These are phyloP conservation scores for Tapera naevia DNA, from an alignment of 2,797 vertebrate genomes.

Conservation along the genomic window DNA sequence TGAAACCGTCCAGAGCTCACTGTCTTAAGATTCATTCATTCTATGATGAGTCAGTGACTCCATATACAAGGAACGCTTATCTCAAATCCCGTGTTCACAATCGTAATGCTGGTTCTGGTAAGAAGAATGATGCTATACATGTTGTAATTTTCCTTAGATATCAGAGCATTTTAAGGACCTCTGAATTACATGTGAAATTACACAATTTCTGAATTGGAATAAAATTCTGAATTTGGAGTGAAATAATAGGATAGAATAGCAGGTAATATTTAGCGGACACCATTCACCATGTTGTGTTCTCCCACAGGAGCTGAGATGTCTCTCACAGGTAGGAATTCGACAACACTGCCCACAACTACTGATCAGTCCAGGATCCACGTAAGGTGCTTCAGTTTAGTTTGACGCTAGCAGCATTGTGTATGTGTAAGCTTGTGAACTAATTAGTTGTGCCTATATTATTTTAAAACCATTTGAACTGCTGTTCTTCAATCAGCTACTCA, in stretches of 20 bases:
- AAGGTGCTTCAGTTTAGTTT: neutral
- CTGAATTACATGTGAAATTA: neutral
- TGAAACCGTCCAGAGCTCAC: neutral
- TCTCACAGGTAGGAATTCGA: neutral
- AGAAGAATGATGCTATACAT: neutral
- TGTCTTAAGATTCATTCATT: neutral
- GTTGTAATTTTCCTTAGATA: neutral
- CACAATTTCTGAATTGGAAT: neutral
- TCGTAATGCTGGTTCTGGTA: neutral
- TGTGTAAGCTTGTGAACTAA: neutral
- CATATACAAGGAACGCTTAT: neutral
- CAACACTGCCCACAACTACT: neutral
- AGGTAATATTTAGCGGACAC: neutral
- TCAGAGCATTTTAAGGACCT: neutral
- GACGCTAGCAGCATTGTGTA: neutral
- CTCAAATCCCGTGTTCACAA: neutral
- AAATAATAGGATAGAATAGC: neutral
- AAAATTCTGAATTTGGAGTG: neutral
- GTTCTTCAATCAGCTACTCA: neutral
- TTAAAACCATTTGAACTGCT: neutral
- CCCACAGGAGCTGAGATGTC: neutral
- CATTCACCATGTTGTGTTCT: neutral
- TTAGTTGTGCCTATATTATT: neutral
- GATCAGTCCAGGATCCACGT: neutral
- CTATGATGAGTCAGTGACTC: neutral